These are phyloP conservation scores for Paramisgurnus dabryanus DNA, from an alignment of 2,113 vertebrate species.

Conservation along the genomic window DNA sequence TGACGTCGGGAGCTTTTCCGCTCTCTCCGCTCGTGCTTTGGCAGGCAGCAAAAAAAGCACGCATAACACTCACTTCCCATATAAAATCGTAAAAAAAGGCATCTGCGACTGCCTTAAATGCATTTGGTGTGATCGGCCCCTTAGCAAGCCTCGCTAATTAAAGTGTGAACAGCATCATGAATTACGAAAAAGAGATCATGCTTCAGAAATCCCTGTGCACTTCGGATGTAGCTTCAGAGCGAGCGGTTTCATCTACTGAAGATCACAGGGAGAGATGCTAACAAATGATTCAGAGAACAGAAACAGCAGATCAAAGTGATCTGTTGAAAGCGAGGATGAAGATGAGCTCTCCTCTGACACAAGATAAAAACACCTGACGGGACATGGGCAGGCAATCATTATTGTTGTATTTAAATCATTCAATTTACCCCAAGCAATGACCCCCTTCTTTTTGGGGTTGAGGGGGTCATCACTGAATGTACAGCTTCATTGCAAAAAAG, in stretches of 20 bases:
- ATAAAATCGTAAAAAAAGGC: no score
- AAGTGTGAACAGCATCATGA: not conserved
- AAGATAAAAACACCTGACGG: constrained; percentile 22
- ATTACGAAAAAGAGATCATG: not conserved
- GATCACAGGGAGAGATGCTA: constrained; percentile 27
- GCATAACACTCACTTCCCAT: no score
- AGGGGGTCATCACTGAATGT: no score
- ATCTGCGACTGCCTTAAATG: no score
- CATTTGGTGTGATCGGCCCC: no score
- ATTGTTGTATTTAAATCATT: constrained; percentile 1
- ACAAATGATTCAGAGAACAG: constrained; percentile 15
- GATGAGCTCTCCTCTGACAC: constrained; percentile 2
- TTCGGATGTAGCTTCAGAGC: not conserved
- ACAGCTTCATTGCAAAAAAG: no score
- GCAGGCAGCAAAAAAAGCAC: no score
- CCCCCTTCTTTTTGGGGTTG: no score
- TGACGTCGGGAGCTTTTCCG: no score
- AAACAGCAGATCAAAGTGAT: constrained; percentile 35
- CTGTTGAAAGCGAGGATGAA: not conserved
- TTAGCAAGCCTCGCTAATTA: not conserved
- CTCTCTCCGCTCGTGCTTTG: no score
- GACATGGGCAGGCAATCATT: not conserved
- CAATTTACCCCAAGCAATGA: not conserved
- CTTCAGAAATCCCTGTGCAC: not conserved
- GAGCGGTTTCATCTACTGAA: not conserved